Percentiles rank a stretch among this genome's conserved stretches.
Conservation (phyloP, 1,140 invertebrate genomes). For the Pseudomyrmex gracilis region DNA sequence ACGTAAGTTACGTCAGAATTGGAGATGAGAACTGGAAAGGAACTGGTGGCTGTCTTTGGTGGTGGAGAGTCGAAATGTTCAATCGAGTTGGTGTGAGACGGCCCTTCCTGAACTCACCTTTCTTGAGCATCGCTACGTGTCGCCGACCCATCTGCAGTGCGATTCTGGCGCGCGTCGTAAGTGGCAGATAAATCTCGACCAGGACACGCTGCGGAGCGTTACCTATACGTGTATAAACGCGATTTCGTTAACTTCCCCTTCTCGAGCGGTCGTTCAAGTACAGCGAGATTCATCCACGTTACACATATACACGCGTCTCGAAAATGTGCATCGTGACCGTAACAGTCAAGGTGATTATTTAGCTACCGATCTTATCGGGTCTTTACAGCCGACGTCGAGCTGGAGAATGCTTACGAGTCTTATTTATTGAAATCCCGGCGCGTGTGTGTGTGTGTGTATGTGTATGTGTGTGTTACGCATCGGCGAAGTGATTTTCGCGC, state of each 20-base stretch:
- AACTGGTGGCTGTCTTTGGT: background rate
- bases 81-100: constrained; percentile 20
- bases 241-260: constrained; percentile 48
- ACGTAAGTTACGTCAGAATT: background rate
- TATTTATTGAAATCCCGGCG: constrained; percentile 62
- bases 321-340: constrained; percentile 66
- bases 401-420: constrained; percentile 35
- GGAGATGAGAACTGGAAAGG: constrained; percentile 55
- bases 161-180: constrained; percentile 57
- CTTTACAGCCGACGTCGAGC: constrained; percentile 14
- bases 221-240: constrained; percentile 24
- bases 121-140: background rate
- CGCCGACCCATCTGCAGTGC: constrained; percentile 22
- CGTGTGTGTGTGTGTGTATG: background rate
- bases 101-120: constrained; percentile 26
- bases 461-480: background rate
- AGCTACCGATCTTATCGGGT: constrained; percentile 64
- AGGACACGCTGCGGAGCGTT: constrained; percentile 5
- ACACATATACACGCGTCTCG: background rate
- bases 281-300: background rate
- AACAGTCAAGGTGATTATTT: constrained; percentile 70
- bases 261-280: background rate
- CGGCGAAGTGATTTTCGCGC: constrained; percentile 49
- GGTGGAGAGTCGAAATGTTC: constrained; percentile 28
- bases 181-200: constrained; percentile 62